Conservation (phyloP, 2,888 invertebrate species). For the Lagria hirta region DNA sequence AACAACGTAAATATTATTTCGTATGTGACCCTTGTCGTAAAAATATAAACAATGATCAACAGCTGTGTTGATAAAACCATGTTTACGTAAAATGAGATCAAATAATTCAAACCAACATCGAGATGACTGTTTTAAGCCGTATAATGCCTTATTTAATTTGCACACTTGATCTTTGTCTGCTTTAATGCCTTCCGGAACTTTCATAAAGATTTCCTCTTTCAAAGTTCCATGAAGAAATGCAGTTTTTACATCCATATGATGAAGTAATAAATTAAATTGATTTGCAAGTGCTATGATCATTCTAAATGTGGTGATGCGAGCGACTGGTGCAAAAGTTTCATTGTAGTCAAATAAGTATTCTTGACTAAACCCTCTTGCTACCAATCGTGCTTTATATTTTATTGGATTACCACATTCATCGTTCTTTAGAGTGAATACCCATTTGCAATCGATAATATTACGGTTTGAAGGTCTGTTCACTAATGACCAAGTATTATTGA, state of each 20-base stretch:
- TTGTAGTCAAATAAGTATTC: too few relatives aligned
- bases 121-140: slow-evolving; percentile 23
- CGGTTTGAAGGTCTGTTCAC: too few relatives aligned
- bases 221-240: slow-evolving; percentile 14
- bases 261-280: slow-evolving; percentile 2
- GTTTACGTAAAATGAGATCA: slow-evolving; percentile 1
- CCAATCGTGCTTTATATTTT: too few relatives aligned
- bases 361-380: too few relatives aligned
- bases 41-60: slow-evolving; percentile 14
- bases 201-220: slow-evolving; percentile 19
- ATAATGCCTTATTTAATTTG: slow-evolving; percentile 16
- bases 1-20: slow-evolving; percentile 4
- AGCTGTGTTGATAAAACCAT: slow-evolving; percentile 8
- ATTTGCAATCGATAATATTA: too few relatives aligned
- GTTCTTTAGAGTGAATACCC: too few relatives aligned
- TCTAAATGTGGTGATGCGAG: slow-evolving; percentile 11
- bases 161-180: slow-evolving; percentile 2
- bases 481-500: too few relatives aligned
- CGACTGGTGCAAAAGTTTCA: slow-evolving; percentile 15
- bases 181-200: slow-evolving; percentile 7
- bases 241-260: slow-evolving; percentile 16
- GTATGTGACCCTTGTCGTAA: not conserved
- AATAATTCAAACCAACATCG: slow-evolving; percentile 13
- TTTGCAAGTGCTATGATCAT: slow-evolving; percentile 8
- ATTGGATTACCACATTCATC: too few relatives aligned